phyloP scores from a whole-genome alignment of 2,113 vertebrate species.

The Larimichthys polyactis region DNA sequence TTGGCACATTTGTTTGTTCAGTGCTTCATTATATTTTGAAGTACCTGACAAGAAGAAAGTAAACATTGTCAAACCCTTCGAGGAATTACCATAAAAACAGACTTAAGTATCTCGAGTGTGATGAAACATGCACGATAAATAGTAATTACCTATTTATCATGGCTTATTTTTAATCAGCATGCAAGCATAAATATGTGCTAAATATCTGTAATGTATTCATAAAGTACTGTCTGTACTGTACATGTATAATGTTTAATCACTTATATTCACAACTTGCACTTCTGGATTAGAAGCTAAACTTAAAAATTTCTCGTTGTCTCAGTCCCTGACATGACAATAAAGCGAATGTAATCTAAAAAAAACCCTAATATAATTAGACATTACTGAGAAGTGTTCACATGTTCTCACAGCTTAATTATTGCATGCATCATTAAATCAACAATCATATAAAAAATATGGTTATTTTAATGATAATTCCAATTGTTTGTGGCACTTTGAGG shows the following conservation, averaged over 20 bases:
- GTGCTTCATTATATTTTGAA: background rate
- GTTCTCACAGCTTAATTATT: background rate
- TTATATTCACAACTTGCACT: no score
- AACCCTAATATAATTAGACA: background rate
- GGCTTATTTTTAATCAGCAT: conserved; percentile 2
- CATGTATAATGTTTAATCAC: no score
- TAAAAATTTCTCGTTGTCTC: no score
- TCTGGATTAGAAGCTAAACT: no score
- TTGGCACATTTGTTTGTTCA: conserved; percentile 3
- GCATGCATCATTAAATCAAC: background rate
- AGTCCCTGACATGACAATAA: no score
- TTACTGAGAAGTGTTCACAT: background rate
- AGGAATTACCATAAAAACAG: background rate
- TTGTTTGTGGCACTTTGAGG: background rate
- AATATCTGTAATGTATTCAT: no score
- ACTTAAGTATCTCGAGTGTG: background rate
- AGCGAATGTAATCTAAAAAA: no score
- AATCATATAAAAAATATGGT: background rate
- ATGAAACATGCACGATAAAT: conserved; percentile 1
- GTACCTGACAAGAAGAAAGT: background rate
- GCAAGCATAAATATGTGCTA: background rate
- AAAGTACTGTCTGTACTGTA: no score
- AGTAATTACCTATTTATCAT: background rate
- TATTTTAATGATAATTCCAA: background rate
- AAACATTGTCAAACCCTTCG: background rate